Conservation (phyloP, 1,140 invertebrate species). For the Wiebesia pumilae region DNA sequence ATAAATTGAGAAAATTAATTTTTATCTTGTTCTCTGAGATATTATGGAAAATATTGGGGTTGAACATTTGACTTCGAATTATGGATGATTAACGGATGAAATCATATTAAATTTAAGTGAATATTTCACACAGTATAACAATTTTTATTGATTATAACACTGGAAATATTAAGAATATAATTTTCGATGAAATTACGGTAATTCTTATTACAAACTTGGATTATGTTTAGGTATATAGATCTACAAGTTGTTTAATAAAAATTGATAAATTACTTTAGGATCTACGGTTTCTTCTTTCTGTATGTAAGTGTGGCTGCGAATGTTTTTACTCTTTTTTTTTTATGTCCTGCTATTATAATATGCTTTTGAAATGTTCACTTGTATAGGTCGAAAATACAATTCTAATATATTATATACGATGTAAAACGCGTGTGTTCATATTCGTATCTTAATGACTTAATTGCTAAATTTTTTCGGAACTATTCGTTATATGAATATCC, state of each 20-base stretch:
- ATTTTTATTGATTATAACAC: constrained; percentile 74
- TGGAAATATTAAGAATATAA: constrained; percentile 75
- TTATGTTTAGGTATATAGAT: constrained; percentile 65
- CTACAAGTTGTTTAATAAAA: constrained; percentile 65
- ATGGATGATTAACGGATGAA: background rate
- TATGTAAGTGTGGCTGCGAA: constrained; percentile 17
- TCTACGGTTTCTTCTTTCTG: constrained; percentile 41
- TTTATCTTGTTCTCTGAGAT: background rate
- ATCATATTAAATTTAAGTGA: background rate
- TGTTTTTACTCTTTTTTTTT: background rate
- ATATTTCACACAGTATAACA: constrained; percentile 69
- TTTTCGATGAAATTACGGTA: constrained; percentile 70
- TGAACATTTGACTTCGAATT: background rate
- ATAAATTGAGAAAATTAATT: background rate
- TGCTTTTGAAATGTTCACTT: constrained; percentile 37
- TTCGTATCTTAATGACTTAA: constrained; percentile 33
- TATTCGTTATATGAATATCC: constrained; percentile 39
- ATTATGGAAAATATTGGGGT: background rate
- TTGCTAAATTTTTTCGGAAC: constrained; percentile 17
- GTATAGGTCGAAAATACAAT: constrained; percentile 44
- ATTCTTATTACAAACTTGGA: constrained; percentile 73
- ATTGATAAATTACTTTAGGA: constrained; percentile 59
- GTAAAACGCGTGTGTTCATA: constrained; percentile 29
- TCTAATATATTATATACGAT: constrained; percentile 38
- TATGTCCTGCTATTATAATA: constrained; percentile 5